Conservation (phyloP, 1,140 invertebrate species). For the Mesaphorura yosii region DNA sequence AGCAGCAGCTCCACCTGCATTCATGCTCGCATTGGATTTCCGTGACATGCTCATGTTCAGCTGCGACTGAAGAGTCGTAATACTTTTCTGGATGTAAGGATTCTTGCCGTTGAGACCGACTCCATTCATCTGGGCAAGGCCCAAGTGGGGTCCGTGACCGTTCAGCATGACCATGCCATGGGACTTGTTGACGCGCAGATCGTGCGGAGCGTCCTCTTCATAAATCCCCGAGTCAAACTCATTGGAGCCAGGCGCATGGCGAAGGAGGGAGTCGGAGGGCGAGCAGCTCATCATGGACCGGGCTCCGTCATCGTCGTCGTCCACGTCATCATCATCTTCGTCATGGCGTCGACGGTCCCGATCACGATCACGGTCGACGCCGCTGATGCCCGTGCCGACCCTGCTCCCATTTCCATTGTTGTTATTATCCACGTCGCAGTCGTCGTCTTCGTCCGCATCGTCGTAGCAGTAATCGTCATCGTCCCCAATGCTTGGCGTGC, state of each 20-base stretch:
- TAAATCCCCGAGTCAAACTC: conserved; percentile 11
- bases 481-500: no score
- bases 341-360: conserved; percentile 11
- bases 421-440: background rate
- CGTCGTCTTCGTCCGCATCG: background rate
- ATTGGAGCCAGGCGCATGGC: background rate
- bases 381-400: no score
- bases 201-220: no score
- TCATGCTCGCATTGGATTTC: background rate
- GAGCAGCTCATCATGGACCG: background rate
- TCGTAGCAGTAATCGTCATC: background rate
- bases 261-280: background rate
- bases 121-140: no score
- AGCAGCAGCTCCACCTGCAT: background rate
- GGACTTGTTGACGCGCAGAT: conserved; percentile 1
- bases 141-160: no score
- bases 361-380: conserved; percentile 23
- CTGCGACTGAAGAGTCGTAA: background rate
- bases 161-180: background rate
- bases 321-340: conserved; percentile 12
- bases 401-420: conserved; percentile 1
- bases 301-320: conserved; percentile 13
- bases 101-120: no score
- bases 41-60: background rate
- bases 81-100: conserved; percentile 6